Percentiles rank a stretch among this genome's conserved stretches.
Conservation (phyloP, 1,140 invertebrate genomes). For the Hormaphis cornu region DNA sequence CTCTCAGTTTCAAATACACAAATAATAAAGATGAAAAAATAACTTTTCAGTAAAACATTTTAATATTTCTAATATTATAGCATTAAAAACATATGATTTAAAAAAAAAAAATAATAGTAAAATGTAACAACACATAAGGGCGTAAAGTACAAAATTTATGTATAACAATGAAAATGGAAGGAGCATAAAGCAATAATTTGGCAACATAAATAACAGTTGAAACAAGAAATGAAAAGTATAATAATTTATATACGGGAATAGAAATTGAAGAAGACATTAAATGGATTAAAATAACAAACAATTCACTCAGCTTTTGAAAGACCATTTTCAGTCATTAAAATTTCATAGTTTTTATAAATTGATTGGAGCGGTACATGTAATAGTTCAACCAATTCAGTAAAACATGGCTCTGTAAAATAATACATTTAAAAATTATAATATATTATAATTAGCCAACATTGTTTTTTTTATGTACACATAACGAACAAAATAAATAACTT, state of each 20-base stretch:
- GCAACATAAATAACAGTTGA: background rate
- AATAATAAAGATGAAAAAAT: background rate
- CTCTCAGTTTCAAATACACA: background rate
- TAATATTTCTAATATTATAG: background rate
- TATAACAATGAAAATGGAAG: slow-evolving; percentile 30
- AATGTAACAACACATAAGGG: slow-evolving; percentile 9
- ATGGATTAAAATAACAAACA: background rate
- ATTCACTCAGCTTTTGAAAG: slow-evolving; percentile 7
- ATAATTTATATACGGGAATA: background rate
- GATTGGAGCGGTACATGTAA: slow-evolving; percentile 76
- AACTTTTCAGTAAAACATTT: background rate
- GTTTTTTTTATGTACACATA: background rate
- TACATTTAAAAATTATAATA: background rate
- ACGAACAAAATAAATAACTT: slow-evolving; percentile 8
- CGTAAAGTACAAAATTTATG: background rate
- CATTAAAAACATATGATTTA: too few species aligned
- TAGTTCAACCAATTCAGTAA: slow-evolving; percentile 70
- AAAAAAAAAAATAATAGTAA: slow-evolving; percentile 4
- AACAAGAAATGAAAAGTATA: background rate
- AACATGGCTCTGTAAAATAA: slow-evolving; percentile 61
- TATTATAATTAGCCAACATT: background rate
- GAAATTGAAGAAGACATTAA: background rate
- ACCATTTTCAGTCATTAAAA: slow-evolving; percentile 8
- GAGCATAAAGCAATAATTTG: slow-evolving; percentile 6
- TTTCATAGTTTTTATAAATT: slow-evolving; percentile 46